Conservation (phyloP, 2,888 invertebrate genomes). For the Lasius platythorax region DNA sequence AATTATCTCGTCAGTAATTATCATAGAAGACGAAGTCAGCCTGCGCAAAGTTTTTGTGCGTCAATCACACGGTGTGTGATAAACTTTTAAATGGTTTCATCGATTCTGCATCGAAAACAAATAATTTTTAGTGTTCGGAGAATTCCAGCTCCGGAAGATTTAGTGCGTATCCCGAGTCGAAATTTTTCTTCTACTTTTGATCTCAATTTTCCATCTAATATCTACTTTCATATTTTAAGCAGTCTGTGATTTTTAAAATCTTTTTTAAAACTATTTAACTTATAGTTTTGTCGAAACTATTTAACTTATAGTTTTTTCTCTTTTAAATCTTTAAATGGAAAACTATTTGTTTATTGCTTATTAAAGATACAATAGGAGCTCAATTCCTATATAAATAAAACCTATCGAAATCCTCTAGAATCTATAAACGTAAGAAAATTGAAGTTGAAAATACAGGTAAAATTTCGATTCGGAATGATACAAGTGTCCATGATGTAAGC, state of each 20-base stretch:
- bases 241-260: neutral
- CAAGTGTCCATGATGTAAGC: slow-evolving; percentile 41
- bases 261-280: neutral
- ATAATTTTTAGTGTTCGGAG: slow-evolving; percentile 1
- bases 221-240: neutral
- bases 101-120: neutral
- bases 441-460: neutral
- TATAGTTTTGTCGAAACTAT: no score
- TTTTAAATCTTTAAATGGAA: neutral
- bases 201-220: neutral
- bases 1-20: slow-evolving; percentile 13
- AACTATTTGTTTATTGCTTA: neutral
- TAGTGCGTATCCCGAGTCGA: slow-evolving; percentile 36
- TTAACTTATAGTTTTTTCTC: neutral
- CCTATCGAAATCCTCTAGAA: neutral
- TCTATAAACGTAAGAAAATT: neutral
- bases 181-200: neutral
- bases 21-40: slow-evolving; percentile 60
- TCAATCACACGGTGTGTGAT: neutral
- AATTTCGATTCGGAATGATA: slow-evolving; percentile 14
- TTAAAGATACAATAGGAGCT: neutral
- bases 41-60: neutral
- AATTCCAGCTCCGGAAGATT: neutral
- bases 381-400: neutral
- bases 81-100: neutral